Base-by-base conservation (phyloP, 2,888 invertebrate species). In the Strigamia maritima region DNA sequence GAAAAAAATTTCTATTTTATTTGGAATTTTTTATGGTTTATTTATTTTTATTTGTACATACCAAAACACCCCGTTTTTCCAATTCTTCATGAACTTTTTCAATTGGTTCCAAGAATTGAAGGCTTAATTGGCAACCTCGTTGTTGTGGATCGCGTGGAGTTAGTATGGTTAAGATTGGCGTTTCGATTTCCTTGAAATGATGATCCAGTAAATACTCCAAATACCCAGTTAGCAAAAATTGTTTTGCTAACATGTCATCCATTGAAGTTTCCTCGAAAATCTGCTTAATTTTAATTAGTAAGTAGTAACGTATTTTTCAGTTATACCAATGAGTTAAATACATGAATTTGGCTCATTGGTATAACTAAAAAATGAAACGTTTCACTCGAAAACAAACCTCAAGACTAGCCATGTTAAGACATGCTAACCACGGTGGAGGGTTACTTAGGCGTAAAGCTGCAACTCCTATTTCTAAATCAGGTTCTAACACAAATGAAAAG, bases 61-160 rank as follows among this genome's bases (percentile, higher is more conserved):
- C 89, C 82, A 88, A 86, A 40, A 89, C 86, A 44, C 89, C 89
- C 70, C 87, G 82, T 80, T 86, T 86, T 81, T 85, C 83, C 22
- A 89, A 83, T 81, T 88, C 86, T 26, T 84, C 80, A 82, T 86
- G 87, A 28, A 89, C 85, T n/a, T 83, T 77, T 8, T 84, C 82
- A 7, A 88, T 84, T 19, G 86, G 84, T 54, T 85, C 82, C 16
- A 85, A 85, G 82, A 89, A 88, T 28, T 84, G 84, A 70, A 90
- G 81, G 1, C 89, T 89, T 35, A 90, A 84, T 82, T 89, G 89
- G 77, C 87, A 86, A 4, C 90, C 90, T 79, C 89, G 82, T 81
- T 88, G 84, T 4, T 83, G 83, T 2, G 88, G 87, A 82, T 89
- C 86, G 19, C 83, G 81, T 0, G 89, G 89, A 0, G 89, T 90